These are phyloP conservation scores for Lepidurus apus DNA, from an alignment of 1,140 invertebrate species.

Conservation along the genomic window DNA sequence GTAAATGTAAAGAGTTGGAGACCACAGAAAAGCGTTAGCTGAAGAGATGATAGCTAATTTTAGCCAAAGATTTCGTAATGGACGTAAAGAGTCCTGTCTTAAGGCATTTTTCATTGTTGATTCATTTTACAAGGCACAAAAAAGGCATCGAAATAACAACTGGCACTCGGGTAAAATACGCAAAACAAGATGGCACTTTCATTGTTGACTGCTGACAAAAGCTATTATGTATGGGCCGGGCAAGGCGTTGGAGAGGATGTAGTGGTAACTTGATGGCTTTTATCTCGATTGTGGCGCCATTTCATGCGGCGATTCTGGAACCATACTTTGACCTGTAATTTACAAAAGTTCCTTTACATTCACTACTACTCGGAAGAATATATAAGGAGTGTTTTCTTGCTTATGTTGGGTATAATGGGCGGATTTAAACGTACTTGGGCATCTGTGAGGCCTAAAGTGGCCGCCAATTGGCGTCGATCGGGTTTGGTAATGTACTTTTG, in stretches of 20 bases:
- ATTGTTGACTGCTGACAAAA: background rate
- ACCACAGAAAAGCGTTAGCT: background rate
- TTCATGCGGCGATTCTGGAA: slow-evolving; percentile 49
- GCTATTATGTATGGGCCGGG: background rate
- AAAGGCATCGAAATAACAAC: background rate
- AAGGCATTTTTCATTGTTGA: background rate
- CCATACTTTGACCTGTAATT: slow-evolving; percentile 49
- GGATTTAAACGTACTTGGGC: slow-evolving; percentile 52
- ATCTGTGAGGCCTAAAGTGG: slow-evolving; percentile 59
- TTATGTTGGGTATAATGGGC: background rate
- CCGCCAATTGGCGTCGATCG: slow-evolving; percentile 56
- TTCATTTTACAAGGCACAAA: background rate
- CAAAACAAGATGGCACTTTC: background rate
- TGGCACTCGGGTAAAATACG: background rate
- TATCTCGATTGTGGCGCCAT: slow-evolving; percentile 40
- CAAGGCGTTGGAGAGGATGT: background rate
- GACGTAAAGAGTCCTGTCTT: background rate
- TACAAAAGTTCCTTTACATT: background rate
- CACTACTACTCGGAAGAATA: background rate
- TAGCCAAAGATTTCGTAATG: background rate
- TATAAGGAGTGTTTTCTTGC: slow-evolving; percentile 16
- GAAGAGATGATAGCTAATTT: background rate
- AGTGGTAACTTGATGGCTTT: slow-evolving; percentile 7
- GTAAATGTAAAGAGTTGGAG: background rate
- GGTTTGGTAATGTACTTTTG: slow-evolving; percentile 62